These are phyloP conservation scores for Echinops telfairi DNA, from an alignment of 2,113 vertebrate species.

Conservation along the genomic window DNA sequence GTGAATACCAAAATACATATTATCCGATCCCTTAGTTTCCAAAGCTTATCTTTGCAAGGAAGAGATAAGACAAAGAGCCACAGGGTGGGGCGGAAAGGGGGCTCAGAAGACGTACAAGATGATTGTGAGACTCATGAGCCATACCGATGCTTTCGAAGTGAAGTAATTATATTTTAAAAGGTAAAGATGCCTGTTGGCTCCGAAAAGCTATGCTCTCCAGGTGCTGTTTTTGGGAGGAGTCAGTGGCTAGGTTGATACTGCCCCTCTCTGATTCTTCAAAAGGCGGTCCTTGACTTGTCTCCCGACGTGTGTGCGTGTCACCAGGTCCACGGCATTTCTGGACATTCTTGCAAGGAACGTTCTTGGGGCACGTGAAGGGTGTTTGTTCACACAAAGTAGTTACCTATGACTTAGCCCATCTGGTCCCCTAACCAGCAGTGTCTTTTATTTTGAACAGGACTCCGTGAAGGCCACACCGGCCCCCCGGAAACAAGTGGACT, in stretches of 20 bases:
- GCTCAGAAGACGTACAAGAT: fast-evolving
- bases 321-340: neutral
- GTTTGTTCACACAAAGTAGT: too few relatives aligned
- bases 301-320: fast-evolving
- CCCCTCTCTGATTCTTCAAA: fast-evolving
- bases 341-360: fast-evolving
- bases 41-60: neutral
- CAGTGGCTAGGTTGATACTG: neutral
- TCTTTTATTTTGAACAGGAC: neutral
- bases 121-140: fast-evolving
- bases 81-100: too few relatives aligned
- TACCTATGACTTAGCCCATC: fast-evolving
- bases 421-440: neutral
- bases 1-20: neutral
- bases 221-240: neutral
- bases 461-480: fast-evolving
- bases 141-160: neutral
- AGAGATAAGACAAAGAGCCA: neutral
- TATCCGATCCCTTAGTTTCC: fast-evolving
- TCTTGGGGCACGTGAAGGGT: fast-evolving
- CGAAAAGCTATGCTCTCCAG: neutral
- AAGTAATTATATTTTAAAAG: neutral
- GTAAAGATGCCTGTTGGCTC: neutral
- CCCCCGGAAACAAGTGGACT: fast-evolving
- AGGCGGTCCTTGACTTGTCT: too few relatives aligned